Conservation (phyloP, 1,140 invertebrate species). For the Gryllus bimaculatus region DNA sequence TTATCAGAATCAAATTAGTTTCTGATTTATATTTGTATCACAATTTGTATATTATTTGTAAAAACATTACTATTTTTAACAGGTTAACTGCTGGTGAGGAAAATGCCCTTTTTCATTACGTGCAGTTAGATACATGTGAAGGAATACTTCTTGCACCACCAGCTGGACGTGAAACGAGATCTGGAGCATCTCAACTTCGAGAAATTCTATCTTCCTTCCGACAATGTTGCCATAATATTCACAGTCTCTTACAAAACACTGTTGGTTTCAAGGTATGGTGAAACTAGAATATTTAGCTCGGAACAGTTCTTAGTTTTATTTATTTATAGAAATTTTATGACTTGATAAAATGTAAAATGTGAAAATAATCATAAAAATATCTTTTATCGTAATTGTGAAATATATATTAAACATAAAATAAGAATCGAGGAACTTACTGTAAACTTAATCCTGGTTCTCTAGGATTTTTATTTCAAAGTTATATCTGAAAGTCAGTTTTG, state of each 20-base stretch:
- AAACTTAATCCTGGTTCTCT: not conserved
- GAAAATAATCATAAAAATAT: too few species aligned
- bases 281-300: too few species aligned
- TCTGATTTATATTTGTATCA: too few species aligned
- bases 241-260: slow-evolving; percentile 57
- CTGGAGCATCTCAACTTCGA: slow-evolving; percentile 38
- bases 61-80: not conserved
- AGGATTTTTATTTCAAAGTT: too few species aligned
- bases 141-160: slow-evolving; percentile 54
- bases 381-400: too few species aligned
- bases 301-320: too few species aligned
- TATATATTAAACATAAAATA: too few species aligned
- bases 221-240: slow-evolving; percentile 54
- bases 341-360: too few species aligned
- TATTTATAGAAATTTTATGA: too few species aligned
- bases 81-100: slow-evolving; percentile 52
- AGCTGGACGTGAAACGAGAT: slow-evolving; percentile 35
- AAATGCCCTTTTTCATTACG: slow-evolving; percentile 57
- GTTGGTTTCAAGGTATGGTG: slow-evolving; percentile 45
- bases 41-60: too few species aligned
- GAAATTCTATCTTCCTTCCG: slow-evolving; percentile 58
- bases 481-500: not conserved
- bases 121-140: slow-evolving; percentile 53
- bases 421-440: too few species aligned
- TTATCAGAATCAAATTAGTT: too few species aligned